Evolutionary conservation across 2,888 invertebrate genomes (phyloP).

Genomic region (Nemurella pictetii): DNA sequence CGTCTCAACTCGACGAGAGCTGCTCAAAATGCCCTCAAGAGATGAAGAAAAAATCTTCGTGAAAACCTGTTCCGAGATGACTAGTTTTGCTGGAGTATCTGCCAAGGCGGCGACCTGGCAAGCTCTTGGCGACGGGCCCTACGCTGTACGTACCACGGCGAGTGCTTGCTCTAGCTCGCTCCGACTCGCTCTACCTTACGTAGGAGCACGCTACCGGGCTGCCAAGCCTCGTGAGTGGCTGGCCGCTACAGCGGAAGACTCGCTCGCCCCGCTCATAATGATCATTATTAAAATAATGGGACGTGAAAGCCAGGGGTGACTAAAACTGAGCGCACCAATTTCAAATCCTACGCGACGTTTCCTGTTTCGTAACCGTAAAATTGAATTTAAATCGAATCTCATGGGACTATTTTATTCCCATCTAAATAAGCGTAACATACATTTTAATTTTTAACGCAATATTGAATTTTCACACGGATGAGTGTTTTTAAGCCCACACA

Average conservation of each 20-base stretch:
- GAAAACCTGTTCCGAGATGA: conserved; percentile 27
- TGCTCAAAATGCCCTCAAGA: conserved; percentile 29
- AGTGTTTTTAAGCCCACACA: too few species aligned
- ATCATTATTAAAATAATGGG: not conserved
- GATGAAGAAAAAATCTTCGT: conserved; percentile 6
- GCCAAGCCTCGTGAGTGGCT: not conserved
- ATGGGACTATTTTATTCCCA: too few species aligned
- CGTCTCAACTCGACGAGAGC: conserved; percentile 15
- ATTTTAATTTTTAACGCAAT: too few species aligned
- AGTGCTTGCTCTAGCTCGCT: not conserved
- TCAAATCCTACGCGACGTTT: not conserved
- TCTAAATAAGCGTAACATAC: too few species aligned
- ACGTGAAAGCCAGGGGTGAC: not conserved
- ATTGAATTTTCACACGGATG: too few species aligned
- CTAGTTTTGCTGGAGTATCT: conserved; percentile 2
- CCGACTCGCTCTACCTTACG: not conserved
- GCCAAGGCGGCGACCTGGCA: too few species aligned
- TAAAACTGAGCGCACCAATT: not conserved
- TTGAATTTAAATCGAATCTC: not conserved
- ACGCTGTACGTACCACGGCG: not conserved
- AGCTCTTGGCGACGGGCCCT: not conserved
- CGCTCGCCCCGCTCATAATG: not conserved
- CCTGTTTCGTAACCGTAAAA: not conserved
- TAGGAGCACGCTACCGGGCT: not conserved
- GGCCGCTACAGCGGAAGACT: not conserved